phyloP scores from a whole-genome alignment of 2,888 invertebrate species.

The Dicyrtoma fusca region DNA sequence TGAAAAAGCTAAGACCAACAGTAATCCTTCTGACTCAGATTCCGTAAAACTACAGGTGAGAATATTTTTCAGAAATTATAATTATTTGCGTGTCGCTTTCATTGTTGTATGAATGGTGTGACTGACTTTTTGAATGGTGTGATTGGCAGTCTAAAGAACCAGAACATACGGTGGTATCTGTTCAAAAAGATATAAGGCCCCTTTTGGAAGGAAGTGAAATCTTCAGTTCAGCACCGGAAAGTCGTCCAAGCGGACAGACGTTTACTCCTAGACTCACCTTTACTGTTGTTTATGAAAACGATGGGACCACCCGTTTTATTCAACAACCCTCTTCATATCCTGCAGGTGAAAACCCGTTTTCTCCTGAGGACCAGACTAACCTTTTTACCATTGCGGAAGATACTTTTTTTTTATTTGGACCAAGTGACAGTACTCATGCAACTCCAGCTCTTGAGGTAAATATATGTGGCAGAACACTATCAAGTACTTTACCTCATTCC shows the following conservation, averaged over 20 bases:
- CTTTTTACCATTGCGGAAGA: not conserved
- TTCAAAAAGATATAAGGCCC: not conserved
- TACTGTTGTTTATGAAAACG: slow-evolving; percentile 34
- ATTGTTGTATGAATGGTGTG: not conserved
- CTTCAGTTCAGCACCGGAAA: not conserved
- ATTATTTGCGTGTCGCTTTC: not conserved
- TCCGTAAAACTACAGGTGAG: not conserved
- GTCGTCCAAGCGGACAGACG: not conserved
- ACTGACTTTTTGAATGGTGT: no score
- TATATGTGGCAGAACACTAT: no score
- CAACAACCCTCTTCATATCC: slow-evolving; percentile 13
- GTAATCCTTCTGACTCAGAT: not conserved
- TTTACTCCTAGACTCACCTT: slow-evolving; percentile 15
- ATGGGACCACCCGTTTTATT: slow-evolving; percentile 32
- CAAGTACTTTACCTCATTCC: no score
- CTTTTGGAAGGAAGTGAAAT: not conserved
- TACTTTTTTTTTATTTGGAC: not conserved
- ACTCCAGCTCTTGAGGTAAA: not conserved
- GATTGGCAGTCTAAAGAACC: not conserved
- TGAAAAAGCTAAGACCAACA: slow-evolving; percentile 17
- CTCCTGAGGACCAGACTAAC: not conserved
- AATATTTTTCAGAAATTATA: no score
- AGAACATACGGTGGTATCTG: not conserved
- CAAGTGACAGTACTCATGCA: not conserved
- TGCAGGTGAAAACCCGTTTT: not conserved